Percentiles rank a stretch among this genome's conserved stretches.
These are phyloP conservation scores for Rutpela maculata DNA, from an alignment of 2,888 invertebrate genomes.

Conservation along the genomic window DNA sequence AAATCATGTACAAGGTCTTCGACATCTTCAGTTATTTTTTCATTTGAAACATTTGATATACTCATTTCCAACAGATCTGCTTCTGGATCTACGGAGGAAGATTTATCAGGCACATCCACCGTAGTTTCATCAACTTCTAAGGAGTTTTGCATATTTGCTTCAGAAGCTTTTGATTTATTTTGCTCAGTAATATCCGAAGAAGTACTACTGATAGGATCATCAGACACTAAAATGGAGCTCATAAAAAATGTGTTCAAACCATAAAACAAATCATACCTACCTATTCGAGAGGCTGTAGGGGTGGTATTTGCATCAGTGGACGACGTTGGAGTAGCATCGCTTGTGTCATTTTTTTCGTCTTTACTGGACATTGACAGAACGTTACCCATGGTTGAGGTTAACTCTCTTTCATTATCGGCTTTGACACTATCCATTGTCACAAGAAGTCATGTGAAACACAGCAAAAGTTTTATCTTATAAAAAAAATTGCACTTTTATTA, in stretches of 20 bases:
- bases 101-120: constrained; percentile 36
- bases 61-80: constrained; percentile 65
- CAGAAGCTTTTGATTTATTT: constrained; percentile 47
- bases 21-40: constrained; percentile 71
- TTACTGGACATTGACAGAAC: constrained; percentile 65
- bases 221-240: constrained; percentile 59
- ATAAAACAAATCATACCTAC: constrained; percentile 45
- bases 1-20: constrained; percentile 73
- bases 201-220: constrained; percentile 72
- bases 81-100: constrained; percentile 50
- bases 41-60: constrained; percentile 62
- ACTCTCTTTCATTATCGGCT: constrained; percentile 59
- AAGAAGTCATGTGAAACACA: constrained; percentile 7
- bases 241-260: constrained; percentile 27
- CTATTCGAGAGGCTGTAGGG: constrained; percentile 55
- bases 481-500: constrained; percentile 31
- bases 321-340: constrained; percentile 70
- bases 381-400: constrained; percentile 70
- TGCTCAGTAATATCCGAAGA: constrained; percentile 65
- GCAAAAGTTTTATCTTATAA: not conserved
- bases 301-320: constrained; percentile 68
- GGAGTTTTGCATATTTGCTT: constrained; percentile 15
- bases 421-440: constrained; percentile 55
- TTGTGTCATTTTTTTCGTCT: constrained; percentile 67
- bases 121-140: constrained; percentile 35